Percentiles rank a stretch among this genome's conserved stretches.
Evolutionary conservation across 2,888 invertebrate genomes (phyloP).

Genomic region (Rapana venosa): DNA sequence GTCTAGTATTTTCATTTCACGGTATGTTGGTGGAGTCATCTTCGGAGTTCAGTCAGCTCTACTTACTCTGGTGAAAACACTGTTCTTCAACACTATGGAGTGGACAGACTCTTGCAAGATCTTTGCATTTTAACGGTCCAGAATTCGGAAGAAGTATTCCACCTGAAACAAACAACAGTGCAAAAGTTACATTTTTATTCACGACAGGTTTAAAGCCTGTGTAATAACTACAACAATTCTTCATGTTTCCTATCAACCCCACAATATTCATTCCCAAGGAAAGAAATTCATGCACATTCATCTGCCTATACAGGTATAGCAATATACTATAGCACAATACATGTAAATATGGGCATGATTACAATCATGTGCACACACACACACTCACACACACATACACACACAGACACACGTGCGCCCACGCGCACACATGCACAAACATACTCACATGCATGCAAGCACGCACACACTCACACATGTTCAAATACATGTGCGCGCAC

Average conservation of each 20-base stretch:
- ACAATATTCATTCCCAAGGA: neutral
- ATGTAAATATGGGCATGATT: neutral
- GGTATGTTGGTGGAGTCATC: no score
- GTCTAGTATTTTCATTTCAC: no score
- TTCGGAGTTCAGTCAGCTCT: no score
- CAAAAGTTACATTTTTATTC: neutral
- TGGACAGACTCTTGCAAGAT: neutral
- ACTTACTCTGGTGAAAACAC: neutral
- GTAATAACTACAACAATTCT: neutral
- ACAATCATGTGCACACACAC: neutral
- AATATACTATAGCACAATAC: neutral
- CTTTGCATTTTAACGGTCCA: neutral
- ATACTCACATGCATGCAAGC: no score
- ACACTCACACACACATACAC: neutral
- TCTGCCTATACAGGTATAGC: neutral
- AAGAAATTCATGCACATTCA: neutral
- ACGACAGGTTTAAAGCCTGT: neutral
- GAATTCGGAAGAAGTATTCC: constrained; percentile 76
- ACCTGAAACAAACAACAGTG: constrained; percentile 65
- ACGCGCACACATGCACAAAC: no score
- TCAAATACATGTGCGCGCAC: no score
- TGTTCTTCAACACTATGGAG: neutral
- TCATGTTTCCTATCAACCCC: neutral
- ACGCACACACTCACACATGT: no score
- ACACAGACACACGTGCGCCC: no score